phyloP scores from a whole-genome alignment of 2,888 invertebrate species.

The Uropetala carovei region DNA sequence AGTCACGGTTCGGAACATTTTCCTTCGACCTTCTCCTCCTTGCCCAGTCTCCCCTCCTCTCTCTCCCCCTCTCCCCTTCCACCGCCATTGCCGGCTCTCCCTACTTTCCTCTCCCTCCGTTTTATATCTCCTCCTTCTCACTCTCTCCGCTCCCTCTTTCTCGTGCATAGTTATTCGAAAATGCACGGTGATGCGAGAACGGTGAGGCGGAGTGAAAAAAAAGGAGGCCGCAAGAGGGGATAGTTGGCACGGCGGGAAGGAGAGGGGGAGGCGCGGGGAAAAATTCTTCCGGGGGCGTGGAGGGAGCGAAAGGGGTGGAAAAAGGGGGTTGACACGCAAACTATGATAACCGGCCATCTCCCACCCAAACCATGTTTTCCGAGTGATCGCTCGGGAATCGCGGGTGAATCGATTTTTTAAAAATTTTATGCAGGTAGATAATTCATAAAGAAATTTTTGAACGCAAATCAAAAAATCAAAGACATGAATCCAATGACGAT shows the following conservation, averaged over 20 bases:
- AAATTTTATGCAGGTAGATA: too few relatives aligned
- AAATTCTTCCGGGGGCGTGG: background rate
- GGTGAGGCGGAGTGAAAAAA: background rate
- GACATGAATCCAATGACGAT: too few relatives aligned
- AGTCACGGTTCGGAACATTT: conserved; percentile 52
- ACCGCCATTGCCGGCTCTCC: background rate
- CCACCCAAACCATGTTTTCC: too few relatives aligned
- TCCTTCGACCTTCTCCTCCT: conserved; percentile 41
- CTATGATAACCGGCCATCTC: too few relatives aligned
- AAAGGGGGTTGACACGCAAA: too few relatives aligned
- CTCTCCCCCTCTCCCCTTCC: background rate
- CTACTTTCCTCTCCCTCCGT: background rate
- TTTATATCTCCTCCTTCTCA: background rate
- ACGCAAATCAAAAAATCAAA: too few relatives aligned
- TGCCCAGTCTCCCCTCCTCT: background rate
- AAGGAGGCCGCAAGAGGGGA: background rate
- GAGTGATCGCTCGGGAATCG: too few relatives aligned
- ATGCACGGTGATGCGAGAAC: background rate
- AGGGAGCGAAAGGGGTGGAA: background rate
- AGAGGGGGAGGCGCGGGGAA: background rate
- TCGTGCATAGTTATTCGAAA: background rate
- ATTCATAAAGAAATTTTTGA: too few relatives aligned
- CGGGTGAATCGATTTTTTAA: too few relatives aligned
- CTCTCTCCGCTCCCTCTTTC: background rate
- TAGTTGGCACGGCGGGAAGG: background rate